Conservation (phyloP, 2,888 invertebrate genomes). For the Nineta flava region DNA sequence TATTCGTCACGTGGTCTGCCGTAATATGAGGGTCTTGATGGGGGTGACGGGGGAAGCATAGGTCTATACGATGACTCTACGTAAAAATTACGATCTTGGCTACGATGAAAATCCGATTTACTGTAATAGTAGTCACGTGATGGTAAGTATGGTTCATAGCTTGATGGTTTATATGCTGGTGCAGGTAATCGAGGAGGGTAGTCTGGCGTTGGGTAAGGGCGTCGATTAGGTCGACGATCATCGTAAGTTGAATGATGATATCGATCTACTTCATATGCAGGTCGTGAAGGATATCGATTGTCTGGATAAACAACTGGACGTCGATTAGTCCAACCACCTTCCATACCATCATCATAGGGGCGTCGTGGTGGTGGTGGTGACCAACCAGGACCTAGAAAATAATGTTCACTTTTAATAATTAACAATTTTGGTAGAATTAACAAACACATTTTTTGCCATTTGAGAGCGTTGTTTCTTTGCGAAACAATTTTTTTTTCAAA, state of each 20-base stretch:
- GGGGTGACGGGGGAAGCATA: neutral
- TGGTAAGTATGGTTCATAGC: conserved; percentile 6
- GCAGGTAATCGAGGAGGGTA: conserved; percentile 9
- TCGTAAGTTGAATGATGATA: neutral
- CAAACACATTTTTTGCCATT: too few relatives aligned
- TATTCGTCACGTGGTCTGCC: neutral
- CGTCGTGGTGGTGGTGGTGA: neutral
- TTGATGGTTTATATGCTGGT: conserved; percentile 33
- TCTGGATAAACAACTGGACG: neutral
- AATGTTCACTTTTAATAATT: too few relatives aligned
- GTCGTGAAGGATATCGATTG: neutral
- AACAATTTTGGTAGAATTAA: too few relatives aligned
- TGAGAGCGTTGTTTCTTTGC: too few relatives aligned
- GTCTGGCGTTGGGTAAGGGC: too few relatives aligned
- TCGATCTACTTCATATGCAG: neutral
- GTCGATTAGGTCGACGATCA: conserved; percentile 2
- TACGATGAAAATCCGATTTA: neutral
- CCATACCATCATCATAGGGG: conserved; percentile 2
- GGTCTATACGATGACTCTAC: neutral
- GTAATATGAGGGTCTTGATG: neutral
- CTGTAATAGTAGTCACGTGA: neutral
- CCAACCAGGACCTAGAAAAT: too few relatives aligned
- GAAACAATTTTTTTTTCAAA: too few relatives aligned
- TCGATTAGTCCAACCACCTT: neutral
- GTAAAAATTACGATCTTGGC: conserved; percentile 3